These are phyloP conservation scores for Polyodon spathula DNA, from an alignment of 2,113 vertebrate genomes.

Conservation along the genomic window DNA sequence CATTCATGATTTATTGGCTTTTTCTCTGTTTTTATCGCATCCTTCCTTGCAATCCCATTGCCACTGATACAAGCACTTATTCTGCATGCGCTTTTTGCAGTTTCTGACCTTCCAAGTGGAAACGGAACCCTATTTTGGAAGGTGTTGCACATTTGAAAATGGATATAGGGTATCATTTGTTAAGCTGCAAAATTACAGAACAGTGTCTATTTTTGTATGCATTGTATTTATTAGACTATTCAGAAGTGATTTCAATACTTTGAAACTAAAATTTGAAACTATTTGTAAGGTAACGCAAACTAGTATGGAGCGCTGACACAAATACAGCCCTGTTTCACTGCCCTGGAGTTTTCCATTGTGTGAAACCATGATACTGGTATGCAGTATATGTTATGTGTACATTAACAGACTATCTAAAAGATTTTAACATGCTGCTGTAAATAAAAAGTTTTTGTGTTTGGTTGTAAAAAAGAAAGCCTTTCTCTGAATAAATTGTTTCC, in stretches of 20 bases:
- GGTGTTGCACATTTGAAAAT: constrained; percentile 27
- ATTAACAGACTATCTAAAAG: constrained; percentile 31
- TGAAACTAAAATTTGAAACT: constrained; percentile 21
- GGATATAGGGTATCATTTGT: constrained; percentile 34
- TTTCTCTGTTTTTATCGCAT: not conserved
- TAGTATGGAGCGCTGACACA: not conserved
- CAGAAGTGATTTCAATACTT: constrained; percentile 61
- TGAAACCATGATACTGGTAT: constrained; percentile 8
- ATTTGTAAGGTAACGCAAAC: constrained; percentile 13
- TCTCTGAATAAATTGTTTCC: constrained; percentile 56
- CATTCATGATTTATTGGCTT: too few species aligned
- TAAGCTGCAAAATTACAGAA: constrained; percentile 33
- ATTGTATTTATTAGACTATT: constrained; percentile 56
- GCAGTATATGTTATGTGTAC: constrained; percentile 19
- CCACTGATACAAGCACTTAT: constrained; percentile 3
- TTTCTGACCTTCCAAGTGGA: constrained; percentile 25
- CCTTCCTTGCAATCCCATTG: not conserved
- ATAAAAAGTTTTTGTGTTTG: constrained; percentile 19
- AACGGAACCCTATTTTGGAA: constrained; percentile 18
- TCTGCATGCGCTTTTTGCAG: not conserved
- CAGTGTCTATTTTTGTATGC: constrained; percentile 73
- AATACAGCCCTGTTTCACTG: too few species aligned
- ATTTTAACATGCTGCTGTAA: constrained; percentile 34
- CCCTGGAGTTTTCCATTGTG: not conserved
- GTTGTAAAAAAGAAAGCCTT: constrained; percentile 23